A percentile compares a stretch with the other conserved stretches of the same genome.
phyloP scores from a whole-genome alignment of 2,797 vertebrate species.

The Tenualosa thibaudeaui region DNA sequence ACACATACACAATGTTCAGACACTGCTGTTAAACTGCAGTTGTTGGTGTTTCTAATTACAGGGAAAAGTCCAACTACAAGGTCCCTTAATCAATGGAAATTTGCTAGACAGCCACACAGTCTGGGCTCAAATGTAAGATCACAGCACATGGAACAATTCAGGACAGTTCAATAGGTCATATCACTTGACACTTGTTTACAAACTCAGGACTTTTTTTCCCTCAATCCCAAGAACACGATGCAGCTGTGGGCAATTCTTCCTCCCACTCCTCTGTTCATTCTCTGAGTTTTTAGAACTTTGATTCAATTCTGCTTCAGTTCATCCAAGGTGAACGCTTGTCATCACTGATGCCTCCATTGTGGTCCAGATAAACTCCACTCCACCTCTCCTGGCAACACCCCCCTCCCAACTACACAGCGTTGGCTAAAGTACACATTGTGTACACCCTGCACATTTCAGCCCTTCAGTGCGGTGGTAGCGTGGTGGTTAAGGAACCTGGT shows the following conservation, averaged over 20 bases:
- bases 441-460: background rate
- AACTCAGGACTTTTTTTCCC: background rate
- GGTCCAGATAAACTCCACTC: background rate
- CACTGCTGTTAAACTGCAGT: conserved; percentile 22
- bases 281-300: background rate
- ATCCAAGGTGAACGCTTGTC: background rate
- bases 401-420: background rate
- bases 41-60: background rate
- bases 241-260: background rate
- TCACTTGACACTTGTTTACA: background rate
- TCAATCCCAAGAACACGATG: background rate
- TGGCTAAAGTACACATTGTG: background rate
- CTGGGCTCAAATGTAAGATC: background rate
- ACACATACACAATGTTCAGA: background rate
- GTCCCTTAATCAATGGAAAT: background rate
- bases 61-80: background rate
- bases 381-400: background rate
- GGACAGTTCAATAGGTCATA: background rate
- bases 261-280: background rate
- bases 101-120: background rate
- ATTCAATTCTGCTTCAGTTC: background rate
- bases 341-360: background rate
- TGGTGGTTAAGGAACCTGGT: too few species aligned
- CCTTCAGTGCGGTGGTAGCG: background rate
- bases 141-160: background rate